A percentile compares a stretch with the other conserved stretches of the same genome.
These are phyloP conservation scores for Habropoda laboriosa DNA, from an alignment of 1,140 invertebrate genomes.

Conservation along the genomic window DNA sequence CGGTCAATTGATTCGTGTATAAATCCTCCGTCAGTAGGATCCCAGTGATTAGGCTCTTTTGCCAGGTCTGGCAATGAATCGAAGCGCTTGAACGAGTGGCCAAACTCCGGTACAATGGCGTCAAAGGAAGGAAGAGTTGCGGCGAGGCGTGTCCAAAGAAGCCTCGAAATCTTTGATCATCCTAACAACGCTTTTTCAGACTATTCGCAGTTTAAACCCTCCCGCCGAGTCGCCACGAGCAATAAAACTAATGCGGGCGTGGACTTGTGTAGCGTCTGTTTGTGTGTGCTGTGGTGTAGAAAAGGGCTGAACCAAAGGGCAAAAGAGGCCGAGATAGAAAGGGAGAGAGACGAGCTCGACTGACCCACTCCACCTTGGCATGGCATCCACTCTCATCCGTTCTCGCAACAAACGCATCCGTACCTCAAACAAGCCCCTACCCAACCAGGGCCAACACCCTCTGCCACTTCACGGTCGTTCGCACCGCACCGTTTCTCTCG, in stretches of 20 bases:
- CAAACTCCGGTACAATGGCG: conserved; percentile 14
- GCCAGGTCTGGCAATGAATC: conserved; percentile 36
- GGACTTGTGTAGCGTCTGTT: background rate
- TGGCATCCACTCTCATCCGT: conserved; percentile 47
- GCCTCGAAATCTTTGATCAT: conserved; percentile 41
- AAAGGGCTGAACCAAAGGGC: background rate
- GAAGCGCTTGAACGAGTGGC: background rate
- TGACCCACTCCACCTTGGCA: conserved; percentile 41
- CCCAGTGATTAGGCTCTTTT: conserved; percentile 20
- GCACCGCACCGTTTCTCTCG: conserved; percentile 18
- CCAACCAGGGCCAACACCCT: conserved; percentile 26
- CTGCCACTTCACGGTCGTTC: conserved; percentile 44
- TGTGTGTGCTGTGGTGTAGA: background rate
- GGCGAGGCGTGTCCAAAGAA: conserved; percentile 9
- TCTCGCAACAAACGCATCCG: conserved; percentile 54
- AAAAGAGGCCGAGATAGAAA: background rate
- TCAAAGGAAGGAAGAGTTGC: conserved; percentile 34
- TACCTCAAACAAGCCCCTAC: conserved; percentile 45
- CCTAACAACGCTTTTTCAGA: conserved; percentile 44
- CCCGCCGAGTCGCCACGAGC: conserved; percentile 16
- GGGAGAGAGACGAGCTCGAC: conserved; percentile 15
- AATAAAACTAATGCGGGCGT: conserved; percentile 49
- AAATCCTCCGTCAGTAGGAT: background rate
- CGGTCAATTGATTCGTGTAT: no score
- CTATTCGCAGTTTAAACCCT: conserved; percentile 38